Conservation (phyloP, 2,888 invertebrate species). For the Teinopalpus imperialis region DNA sequence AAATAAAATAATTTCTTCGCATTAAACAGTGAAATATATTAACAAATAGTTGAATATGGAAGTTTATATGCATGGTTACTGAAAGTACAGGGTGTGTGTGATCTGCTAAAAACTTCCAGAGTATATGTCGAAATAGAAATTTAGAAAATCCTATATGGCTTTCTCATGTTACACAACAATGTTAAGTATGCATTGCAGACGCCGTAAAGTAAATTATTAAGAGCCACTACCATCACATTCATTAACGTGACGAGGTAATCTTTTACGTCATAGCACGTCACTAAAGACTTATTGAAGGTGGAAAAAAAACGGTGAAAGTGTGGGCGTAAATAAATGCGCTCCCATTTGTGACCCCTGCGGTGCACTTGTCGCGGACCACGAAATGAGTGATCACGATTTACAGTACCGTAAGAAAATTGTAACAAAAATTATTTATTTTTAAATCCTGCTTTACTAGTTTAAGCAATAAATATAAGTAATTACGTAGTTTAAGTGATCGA, state of each 20-base stretch:
- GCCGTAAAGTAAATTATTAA: slow-evolving; percentile 16
- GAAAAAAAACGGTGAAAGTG: slow-evolving; percentile 63
- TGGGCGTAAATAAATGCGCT: slow-evolving; percentile 55
- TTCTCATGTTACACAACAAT: slow-evolving; percentile 11
- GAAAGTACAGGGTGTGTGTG: too few relatives aligned
- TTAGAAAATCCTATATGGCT: slow-evolving; percentile 21
- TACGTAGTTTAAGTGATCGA: too few relatives aligned
- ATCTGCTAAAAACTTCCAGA: slow-evolving; percentile 33
- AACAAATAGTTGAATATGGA: neutral
- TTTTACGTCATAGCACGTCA: slow-evolving; percentile 30
- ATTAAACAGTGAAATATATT: slow-evolving; percentile 24
- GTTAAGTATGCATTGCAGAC: slow-evolving; percentile 6
- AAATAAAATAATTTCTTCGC: slow-evolving; percentile 53
- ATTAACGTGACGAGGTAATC: slow-evolving; percentile 14
- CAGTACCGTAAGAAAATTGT: too few relatives aligned
- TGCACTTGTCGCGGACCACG: slow-evolving; percentile 47
- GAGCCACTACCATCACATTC: neutral
- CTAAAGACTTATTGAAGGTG: slow-evolving; percentile 26
- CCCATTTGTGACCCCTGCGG: slow-evolving; percentile 53
- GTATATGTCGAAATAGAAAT: slow-evolving; percentile 26
- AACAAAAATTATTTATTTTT: too few relatives aligned
- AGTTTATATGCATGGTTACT: too few relatives aligned
- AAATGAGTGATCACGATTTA: slow-evolving; percentile 26
- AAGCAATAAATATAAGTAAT: too few relatives aligned
- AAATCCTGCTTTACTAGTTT: too few relatives aligned